Percentiles rank a stretch among this genome's conserved stretches.
Conservation (phyloP, 2,797 vertebrate genomes). For the Crypturellus tataupa region DNA sequence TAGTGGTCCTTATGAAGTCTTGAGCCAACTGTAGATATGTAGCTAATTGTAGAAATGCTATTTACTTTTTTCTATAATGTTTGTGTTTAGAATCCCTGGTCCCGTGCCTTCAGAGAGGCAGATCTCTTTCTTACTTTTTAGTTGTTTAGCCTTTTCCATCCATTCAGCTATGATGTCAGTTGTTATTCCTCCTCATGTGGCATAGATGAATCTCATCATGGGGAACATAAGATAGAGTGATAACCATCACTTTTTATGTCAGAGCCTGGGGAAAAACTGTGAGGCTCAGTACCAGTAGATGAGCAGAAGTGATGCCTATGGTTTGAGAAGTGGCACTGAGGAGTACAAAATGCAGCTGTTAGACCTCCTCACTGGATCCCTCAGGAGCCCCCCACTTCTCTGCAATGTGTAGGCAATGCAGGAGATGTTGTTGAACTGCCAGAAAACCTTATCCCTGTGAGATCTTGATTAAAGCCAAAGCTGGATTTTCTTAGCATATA, state of each 20-base stretch:
- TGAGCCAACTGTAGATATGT: background rate
- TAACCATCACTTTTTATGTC: background rate
- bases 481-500: background rate
- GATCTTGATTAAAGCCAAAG: background rate
- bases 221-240: background rate
- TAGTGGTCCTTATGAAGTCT: background rate
- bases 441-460: background rate
- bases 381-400: background rate
- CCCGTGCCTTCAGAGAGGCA: background rate
- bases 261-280: background rate
- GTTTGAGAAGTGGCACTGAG: background rate
- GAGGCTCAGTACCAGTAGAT: fast-evolving
- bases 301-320: background rate
- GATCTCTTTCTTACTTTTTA: background rate
- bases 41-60: background rate
- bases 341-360: background rate
- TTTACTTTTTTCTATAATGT: background rate
- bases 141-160: background rate
- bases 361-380: background rate
- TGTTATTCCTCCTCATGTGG: background rate
- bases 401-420: background rate
- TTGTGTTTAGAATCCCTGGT: background rate
- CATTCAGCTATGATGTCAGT: background rate
- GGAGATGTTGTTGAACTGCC: background rate
- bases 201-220: background rate